Conservation (phyloP, 2,113 vertebrate species). For the Dromaius novaehollandiae region DNA sequence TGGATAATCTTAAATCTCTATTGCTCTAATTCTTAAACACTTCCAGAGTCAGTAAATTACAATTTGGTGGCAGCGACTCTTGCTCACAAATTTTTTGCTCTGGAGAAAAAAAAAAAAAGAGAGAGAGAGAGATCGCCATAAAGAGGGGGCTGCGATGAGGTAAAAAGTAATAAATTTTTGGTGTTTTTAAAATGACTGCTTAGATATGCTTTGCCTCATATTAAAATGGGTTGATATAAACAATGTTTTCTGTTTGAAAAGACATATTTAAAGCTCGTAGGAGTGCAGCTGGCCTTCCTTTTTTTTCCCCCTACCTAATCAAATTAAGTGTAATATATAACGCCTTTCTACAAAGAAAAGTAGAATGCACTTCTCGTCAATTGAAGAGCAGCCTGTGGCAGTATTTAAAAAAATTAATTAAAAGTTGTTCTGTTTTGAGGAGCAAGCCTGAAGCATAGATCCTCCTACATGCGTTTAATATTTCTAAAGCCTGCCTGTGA, state of each 20-base stretch:
- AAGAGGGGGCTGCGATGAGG: conserved; percentile 6
- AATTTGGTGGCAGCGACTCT: conserved; percentile 20
- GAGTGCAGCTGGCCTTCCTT: conserved; percentile 42
- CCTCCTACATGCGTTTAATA: conserved; percentile 36
- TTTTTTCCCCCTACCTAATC: conserved; percentile 39
- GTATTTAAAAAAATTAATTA: conserved; percentile 65
- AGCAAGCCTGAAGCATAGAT: conserved; percentile 58
- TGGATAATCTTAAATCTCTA: conserved; percentile 22
- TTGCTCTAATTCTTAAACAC: conserved; percentile 66
- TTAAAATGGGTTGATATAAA: conserved; percentile 64
- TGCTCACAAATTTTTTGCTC: conserved; percentile 15
- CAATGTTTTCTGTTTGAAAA: conserved; percentile 66
- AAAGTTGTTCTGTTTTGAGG: conserved; percentile 69
- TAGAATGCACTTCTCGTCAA: conserved; percentile 55
- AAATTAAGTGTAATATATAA: conserved; percentile 65
- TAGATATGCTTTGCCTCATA: conserved; percentile 56
- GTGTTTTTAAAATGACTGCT: conserved; percentile 67
- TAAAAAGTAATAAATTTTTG: conserved; percentile 54
- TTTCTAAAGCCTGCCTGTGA: conserved; percentile 46
- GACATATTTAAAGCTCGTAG: conserved; percentile 57
- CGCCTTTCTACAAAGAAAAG: conserved; percentile 59
- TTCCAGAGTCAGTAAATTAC: conserved; percentile 65
- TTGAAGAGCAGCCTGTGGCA: conserved; percentile 64
- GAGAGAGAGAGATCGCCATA: not conserved
- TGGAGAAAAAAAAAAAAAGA: not conserved